These are phyloP conservation scores for Apamea sordens DNA, from an alignment of 2,888 invertebrate genomes.

Conservation along the genomic window DNA sequence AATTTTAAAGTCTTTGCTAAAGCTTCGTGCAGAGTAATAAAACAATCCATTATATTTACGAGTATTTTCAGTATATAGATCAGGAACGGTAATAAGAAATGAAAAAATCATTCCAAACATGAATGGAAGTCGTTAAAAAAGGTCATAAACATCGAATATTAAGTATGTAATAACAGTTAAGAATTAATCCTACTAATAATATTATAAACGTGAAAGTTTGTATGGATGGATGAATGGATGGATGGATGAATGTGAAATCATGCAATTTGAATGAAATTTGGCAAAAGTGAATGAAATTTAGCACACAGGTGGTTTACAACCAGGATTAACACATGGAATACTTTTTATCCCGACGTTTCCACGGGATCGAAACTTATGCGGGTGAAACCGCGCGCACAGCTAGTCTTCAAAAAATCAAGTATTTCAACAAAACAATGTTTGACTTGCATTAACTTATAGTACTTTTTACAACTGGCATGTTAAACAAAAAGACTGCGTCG, in stretches of 20 bases:
- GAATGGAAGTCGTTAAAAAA: slow-evolving; percentile 17
- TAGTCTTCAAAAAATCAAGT: slow-evolving; percentile 3
- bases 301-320: too few species aligned
- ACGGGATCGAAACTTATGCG: too few species aligned
- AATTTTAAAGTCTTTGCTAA: slow-evolving; percentile 3
- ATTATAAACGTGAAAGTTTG: too few species aligned
- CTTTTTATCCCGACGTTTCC: too few species aligned
- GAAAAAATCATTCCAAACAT: slow-evolving; percentile 1
- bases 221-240: too few species aligned
- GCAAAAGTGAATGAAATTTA: too few species aligned
- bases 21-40: slow-evolving; percentile 10
- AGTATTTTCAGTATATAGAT: slow-evolving; percentile 29
- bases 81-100: slow-evolving; percentile 8
- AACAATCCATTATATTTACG: slow-evolving; percentile 33
- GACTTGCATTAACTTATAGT: not conserved
- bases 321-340: too few species aligned
- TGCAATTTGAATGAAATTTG: too few species aligned
- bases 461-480: not conserved
- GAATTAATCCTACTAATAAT: slow-evolving; percentile 3
- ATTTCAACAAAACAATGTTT: not conserved
- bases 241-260: too few species aligned
- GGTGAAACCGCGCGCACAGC: too few species aligned
- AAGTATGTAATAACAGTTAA: not conserved
- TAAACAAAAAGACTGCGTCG: not conserved
- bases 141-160: slow-evolving; percentile 9